phyloP scores from a whole-genome alignment of 2,888 invertebrate species.

The Carabus problematicus region DNA sequence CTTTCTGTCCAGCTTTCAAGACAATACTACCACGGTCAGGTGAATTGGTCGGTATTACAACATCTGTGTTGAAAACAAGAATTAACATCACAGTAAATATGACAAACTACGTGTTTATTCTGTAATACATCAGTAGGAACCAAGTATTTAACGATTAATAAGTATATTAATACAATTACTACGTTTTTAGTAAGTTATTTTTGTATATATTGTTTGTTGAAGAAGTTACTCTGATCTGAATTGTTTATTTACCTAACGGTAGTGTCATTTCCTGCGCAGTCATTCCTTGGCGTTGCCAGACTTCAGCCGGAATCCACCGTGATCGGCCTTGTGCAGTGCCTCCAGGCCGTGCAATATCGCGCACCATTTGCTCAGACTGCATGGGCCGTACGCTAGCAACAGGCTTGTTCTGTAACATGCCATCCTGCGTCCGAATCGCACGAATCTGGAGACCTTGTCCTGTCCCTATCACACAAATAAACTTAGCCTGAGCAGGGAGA shows the following conservation, averaged over 20 bases:
- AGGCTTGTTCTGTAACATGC: constrained; percentile 53
- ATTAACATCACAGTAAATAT: no score
- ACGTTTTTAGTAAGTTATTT: no score
- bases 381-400: constrained; percentile 78
- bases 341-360: constrained; percentile 54
- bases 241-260: constrained; percentile 71
- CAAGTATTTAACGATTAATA: no score
- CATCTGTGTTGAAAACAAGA: constrained; percentile 67
- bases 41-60: constrained; percentile 91
- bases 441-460: constrained; percentile 37
- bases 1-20: constrained; percentile 91
- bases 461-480: not conserved
- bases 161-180: no score
- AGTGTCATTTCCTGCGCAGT: constrained; percentile 94
- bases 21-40: constrained; percentile 89
- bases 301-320: constrained; percentile 87
- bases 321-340: constrained; percentile 51
- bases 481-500: no score
- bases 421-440: constrained; percentile 34
- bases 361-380: constrained; percentile 66
- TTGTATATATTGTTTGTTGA: not conserved
- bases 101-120: no score
- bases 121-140: no score
- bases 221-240: not conserved
- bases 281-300: constrained; percentile 93